phyloP scores from a whole-genome alignment of 2,888 invertebrate genomes.

The Spodoptera littoralis region DNA sequence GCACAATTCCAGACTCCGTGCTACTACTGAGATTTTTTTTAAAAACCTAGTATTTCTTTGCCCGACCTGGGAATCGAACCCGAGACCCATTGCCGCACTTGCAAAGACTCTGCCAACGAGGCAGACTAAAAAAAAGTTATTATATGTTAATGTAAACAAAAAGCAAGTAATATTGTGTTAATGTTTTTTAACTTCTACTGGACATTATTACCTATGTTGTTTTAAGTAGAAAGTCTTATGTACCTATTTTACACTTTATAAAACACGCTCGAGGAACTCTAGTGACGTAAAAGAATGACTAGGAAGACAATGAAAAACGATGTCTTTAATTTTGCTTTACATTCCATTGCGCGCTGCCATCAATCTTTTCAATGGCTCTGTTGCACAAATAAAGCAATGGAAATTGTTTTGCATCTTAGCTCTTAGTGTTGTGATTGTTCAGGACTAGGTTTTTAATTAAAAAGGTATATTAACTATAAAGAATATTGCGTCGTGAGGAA shows the following conservation, averaged over 20 bases:
- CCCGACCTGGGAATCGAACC: no score
- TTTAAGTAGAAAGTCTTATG: no score
- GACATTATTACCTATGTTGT: no score
- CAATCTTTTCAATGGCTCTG: slow-evolving; percentile 35
- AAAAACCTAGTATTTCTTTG: no score
- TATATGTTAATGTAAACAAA: no score
- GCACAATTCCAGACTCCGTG: no score
- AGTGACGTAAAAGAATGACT: slow-evolving; percentile 44
- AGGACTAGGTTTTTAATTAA: background rate
- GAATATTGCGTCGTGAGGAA: background rate
- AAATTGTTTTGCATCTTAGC: slow-evolving; percentile 10
- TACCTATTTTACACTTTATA: slow-evolving; percentile 15
- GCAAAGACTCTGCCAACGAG: no score
- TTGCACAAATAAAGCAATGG: slow-evolving; percentile 34
- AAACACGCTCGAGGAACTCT: slow-evolving; percentile 26
- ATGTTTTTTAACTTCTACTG: no score
- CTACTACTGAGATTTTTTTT: no score
- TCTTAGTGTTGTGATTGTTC: slow-evolving; percentile 1
- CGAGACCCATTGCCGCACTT: no score
- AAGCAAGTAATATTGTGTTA: no score
- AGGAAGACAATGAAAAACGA: slow-evolving; percentile 51
- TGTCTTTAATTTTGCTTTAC: slow-evolving; percentile 50
- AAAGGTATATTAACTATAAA: background rate
- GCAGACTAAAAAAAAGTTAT: no score
- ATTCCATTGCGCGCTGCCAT: slow-evolving; percentile 48